phyloP scores from a whole-genome alignment of 2,888 invertebrate genomes.

The Archips crataeganus region DNA sequence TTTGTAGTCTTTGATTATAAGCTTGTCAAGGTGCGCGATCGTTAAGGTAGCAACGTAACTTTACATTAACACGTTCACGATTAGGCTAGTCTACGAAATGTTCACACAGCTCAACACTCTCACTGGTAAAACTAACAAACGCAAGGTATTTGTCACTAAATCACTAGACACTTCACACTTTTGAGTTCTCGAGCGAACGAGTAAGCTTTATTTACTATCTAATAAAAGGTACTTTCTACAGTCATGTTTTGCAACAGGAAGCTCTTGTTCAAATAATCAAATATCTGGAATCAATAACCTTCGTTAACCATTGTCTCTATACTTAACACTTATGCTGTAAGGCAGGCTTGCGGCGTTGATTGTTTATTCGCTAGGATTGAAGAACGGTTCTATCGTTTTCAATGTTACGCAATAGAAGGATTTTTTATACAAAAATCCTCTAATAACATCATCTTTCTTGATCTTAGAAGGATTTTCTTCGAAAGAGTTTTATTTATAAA shows the following conservation, averaged over 20 bases:
- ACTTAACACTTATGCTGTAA: conserved; percentile 21
- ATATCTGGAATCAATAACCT: conserved; percentile 22
- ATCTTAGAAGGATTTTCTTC: neutral
- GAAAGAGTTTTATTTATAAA: neutral
- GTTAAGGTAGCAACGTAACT: conserved; percentile 53
- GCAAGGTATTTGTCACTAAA: conserved; percentile 47
- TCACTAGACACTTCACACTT: conserved; percentile 45
- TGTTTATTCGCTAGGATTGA: conserved; percentile 10
- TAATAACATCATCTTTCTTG: conserved; percentile 9
- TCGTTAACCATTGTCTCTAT: conserved; percentile 17
- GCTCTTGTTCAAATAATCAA: conserved; percentile 46
- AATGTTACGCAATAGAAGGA: conserved; percentile 4
- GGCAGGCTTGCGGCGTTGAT: conserved; percentile 22
- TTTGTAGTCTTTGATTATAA: conserved; percentile 50
- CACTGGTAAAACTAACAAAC: conserved; percentile 56
- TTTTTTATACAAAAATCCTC: conserved; percentile 6
- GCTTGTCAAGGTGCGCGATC: conserved; percentile 57
- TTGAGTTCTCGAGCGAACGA: conserved; percentile 61
- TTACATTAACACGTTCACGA: conserved; percentile 57
- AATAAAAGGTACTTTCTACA: conserved; percentile 42
- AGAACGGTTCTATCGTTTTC: conserved; percentile 14
- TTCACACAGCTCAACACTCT: conserved; percentile 54
- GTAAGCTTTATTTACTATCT: conserved; percentile 46
- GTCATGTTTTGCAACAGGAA: conserved; percentile 44
- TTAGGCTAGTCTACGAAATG: conserved; percentile 62